Evolutionary conservation across 2,888 invertebrate genomes (phyloP).

Genomic region (Epinotia nisella): DNA sequence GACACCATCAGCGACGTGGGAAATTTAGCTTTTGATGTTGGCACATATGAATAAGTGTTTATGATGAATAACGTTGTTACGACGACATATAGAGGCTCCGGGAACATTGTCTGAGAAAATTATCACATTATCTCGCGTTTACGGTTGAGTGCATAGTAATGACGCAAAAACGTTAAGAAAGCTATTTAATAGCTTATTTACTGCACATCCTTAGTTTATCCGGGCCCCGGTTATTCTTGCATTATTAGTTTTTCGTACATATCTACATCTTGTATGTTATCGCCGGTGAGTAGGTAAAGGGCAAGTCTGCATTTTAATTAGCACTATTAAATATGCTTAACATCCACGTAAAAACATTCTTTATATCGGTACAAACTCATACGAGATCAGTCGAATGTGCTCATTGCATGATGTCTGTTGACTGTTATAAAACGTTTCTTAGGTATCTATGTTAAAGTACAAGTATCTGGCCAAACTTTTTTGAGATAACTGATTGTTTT

Average conservation of each 20-base stretch:
- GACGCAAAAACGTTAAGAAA: conserved; percentile 44
- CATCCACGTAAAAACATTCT: neutral
- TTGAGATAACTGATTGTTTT: too few relatives aligned
- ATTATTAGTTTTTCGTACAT: conserved; percentile 1
- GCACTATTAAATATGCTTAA: conserved; percentile 14
- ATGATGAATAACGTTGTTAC: conserved; percentile 52
- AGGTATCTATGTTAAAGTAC: too few relatives aligned
- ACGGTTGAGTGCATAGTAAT: conserved; percentile 44
- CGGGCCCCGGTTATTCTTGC: conserved; percentile 4
- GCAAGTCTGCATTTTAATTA: conserved; percentile 23
- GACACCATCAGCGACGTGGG: conserved; percentile 52
- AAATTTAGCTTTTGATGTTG: conserved; percentile 55
- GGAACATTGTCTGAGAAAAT: conserved; percentile 46
- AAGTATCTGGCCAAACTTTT: too few relatives aligned
- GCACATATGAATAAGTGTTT: conserved; percentile 56
- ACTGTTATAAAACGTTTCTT: neutral
- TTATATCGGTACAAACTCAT: neutral
- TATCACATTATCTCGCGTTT: conserved; percentile 45
- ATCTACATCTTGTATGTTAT: conserved; percentile 23
- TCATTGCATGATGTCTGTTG: too few relatives aligned
- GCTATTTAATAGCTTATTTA: conserved; percentile 38
- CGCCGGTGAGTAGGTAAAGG: conserved; percentile 4
- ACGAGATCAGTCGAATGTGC: neutral
- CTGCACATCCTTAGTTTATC: conserved; percentile 34
- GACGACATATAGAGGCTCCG: conserved; percentile 52